phyloP scores from a whole-genome alignment of 2,113 vertebrate genomes.

The Passer domesticus region DNA sequence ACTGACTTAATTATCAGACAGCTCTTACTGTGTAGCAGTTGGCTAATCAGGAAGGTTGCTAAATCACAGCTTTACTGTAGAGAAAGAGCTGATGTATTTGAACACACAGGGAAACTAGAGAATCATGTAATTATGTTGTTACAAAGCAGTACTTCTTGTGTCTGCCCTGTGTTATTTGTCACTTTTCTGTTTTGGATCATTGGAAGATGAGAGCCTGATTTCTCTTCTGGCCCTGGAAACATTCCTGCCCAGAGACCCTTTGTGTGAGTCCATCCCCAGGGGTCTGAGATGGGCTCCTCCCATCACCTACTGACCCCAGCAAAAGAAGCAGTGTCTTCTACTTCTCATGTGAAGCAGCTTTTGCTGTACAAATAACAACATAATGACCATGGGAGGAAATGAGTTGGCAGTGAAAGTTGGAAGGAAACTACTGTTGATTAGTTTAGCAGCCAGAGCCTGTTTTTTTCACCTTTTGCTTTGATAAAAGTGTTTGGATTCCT shows the following conservation, averaged over 20 bases:
- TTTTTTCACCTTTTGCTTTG: neutral
- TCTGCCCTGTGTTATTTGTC: neutral
- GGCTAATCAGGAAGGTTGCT: neutral
- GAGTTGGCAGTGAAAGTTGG: neutral
- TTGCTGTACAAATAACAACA: neutral
- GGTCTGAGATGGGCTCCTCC: neutral
- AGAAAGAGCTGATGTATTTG: neutral
- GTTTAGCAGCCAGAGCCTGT: neutral
- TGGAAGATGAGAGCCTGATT: neutral
- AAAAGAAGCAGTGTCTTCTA: neutral
- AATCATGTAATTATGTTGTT: neutral
- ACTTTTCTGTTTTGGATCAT: neutral
- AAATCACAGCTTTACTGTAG: neutral
- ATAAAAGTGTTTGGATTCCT: neutral
- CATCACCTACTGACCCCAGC: neutral
- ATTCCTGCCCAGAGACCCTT: neutral
- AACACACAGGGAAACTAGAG: neutral
- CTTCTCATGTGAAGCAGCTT: neutral
- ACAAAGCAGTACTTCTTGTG: neutral
- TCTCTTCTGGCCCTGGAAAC: neutral
- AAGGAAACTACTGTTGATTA: neutral
- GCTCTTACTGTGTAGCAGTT: neutral
- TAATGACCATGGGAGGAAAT: neutral
- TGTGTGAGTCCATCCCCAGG: fast-evolving
- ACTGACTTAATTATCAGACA: neutral